phyloP scores from a whole-genome alignment of 2,888 invertebrate genomes.

The Trachelus troglodyta region DNA sequence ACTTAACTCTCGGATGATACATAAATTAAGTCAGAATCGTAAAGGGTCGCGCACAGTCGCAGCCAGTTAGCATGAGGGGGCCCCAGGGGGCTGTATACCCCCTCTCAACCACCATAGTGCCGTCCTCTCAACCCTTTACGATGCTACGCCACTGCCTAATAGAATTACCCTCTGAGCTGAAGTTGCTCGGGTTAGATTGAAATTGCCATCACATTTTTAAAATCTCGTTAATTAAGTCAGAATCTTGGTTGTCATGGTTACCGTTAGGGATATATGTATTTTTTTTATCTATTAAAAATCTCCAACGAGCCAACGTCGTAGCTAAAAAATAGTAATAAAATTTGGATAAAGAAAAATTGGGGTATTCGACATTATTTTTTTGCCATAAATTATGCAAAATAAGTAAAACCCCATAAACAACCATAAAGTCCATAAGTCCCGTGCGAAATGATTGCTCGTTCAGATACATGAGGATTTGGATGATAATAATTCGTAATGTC shows the following conservation, averaged over 20 bases:
- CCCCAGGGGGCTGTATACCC: conserved; percentile 65
- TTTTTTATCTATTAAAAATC: too few relatives aligned
- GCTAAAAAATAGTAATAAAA: too few relatives aligned
- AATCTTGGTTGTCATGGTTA: conserved; percentile 12
- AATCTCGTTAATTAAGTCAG: conserved; percentile 50
- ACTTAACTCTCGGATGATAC: conserved; percentile 68
- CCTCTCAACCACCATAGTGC: conserved; percentile 36
- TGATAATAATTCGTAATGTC: conserved; percentile 54
- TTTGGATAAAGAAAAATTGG: too few relatives aligned
- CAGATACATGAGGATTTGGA: conserved; percentile 57
- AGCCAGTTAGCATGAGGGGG: conserved; percentile 67
- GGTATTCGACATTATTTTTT: too few relatives aligned
- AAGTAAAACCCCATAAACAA: too few relatives aligned
- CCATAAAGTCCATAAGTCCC: conserved; percentile 54
- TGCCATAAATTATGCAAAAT: too few relatives aligned
- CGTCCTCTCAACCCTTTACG: conserved; percentile 63
- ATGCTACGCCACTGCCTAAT: conserved; percentile 63
- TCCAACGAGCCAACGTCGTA: too few relatives aligned
- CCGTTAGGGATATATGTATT: too few relatives aligned
- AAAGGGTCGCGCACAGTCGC: conserved; percentile 63
- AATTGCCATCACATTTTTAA: conserved; percentile 53
- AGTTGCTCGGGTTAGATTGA: conserved; percentile 48
- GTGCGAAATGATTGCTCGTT: conserved; percentile 64
- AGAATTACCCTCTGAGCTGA: conserved; percentile 64
- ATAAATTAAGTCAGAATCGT: conserved; percentile 66